Evolutionary conservation across 2,797 vertebrate genomes (phyloP), one percentile per base, ranked within the genome.

Genomic region (Trachops cirrhosus): DNA sequence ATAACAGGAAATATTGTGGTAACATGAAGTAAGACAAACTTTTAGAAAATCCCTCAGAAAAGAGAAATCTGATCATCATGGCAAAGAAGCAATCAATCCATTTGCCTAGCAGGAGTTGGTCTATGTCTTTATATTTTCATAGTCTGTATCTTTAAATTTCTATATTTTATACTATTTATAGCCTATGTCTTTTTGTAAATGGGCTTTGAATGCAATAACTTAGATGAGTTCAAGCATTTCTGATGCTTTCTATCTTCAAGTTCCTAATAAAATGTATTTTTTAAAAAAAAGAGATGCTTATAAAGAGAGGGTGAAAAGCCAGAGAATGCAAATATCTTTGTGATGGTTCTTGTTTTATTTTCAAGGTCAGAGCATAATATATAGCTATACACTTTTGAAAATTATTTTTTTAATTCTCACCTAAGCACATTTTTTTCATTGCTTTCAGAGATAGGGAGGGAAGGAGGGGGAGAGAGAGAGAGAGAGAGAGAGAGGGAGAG

Each of bases 261-360:
- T 41, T 83, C 16, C 4, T 91, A 68, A 91, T 71, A 64, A 79
- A 93, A 10, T 2, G 0, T 29, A 0, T 41, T n/a, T 83, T 44
- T 24, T 5, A 10, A 14, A 32, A 64, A 64, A 39, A 48, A 77
- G 37, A 91, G 26, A 12, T 8, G 50, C 4, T 26, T 91, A 46
- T 90, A 93, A 95, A 29, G 9, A 57, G 41, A 82, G 0, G 0
- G 5, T 83, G 34, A 85, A 44, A 57, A 93, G 24, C n/a, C 87
- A 16, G 54, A 95, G 26, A 92, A 71, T 44, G 0, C 1, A 46
- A 62, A 82, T 34, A 14, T 67, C 46, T 95, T 46, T 91, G 3
- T 50, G 7, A 15, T 94, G 70, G 18, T 85, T 85, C 22, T 59
- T 93, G 16, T 94, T 73, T 86, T 92, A 26, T 92, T 92, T 91